A percentile compares a stretch with the other conserved stretches of the same genome.
These are phyloP conservation scores for Lochmaea crataegi DNA, from an alignment of 2,888 invertebrate species.

Conservation along the genomic window DNA sequence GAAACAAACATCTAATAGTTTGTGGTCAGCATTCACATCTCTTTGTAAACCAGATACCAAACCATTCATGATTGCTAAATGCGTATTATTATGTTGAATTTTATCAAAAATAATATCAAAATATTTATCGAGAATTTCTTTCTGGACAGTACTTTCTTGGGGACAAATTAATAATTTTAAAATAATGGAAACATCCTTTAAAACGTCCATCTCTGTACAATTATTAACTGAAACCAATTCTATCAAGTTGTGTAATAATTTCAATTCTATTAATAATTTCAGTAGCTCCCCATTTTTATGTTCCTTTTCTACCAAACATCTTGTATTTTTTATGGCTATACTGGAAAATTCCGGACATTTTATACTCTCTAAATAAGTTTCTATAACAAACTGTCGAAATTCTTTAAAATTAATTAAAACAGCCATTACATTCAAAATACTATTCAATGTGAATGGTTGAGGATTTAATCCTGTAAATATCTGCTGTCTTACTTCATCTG, in stretches of 20 bases:
- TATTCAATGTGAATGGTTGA: background rate
- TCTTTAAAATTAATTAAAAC: slow-evolving; percentile 15
- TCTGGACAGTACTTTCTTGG: slow-evolving; percentile 64
- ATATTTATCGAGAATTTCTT: slow-evolving; percentile 64
- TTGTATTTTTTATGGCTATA: slow-evolving; percentile 24
- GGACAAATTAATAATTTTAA: slow-evolving; percentile 65
- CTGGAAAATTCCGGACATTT: background rate
- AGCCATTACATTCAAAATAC: slow-evolving; percentile 18
- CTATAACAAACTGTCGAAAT: slow-evolving; percentile 22
- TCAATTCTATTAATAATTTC: slow-evolving; percentile 28
- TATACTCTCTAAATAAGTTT: slow-evolving; percentile 20
- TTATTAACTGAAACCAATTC: slow-evolving; percentile 19
- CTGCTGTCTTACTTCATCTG: slow-evolving; percentile 27
- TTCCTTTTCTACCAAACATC: slow-evolving; percentile 17
- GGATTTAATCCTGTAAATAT: slow-evolving; percentile 19
- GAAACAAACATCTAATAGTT: slow-evolving; percentile 62
- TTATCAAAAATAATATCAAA: slow-evolving; percentile 52
- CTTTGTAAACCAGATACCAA: slow-evolving; percentile 67
- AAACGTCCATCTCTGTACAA: background rate
- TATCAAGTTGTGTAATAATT: slow-evolving; percentile 27
- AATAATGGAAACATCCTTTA: slow-evolving; percentile 61
- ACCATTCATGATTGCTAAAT: slow-evolving; percentile 67
- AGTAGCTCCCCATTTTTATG: slow-evolving; percentile 7
- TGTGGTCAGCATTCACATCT: slow-evolving; percentile 58
- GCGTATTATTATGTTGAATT: slow-evolving; percentile 46